Base-by-base conservation (phyloP, 2,797 vertebrate species). In the Mus caroli region DNA sequence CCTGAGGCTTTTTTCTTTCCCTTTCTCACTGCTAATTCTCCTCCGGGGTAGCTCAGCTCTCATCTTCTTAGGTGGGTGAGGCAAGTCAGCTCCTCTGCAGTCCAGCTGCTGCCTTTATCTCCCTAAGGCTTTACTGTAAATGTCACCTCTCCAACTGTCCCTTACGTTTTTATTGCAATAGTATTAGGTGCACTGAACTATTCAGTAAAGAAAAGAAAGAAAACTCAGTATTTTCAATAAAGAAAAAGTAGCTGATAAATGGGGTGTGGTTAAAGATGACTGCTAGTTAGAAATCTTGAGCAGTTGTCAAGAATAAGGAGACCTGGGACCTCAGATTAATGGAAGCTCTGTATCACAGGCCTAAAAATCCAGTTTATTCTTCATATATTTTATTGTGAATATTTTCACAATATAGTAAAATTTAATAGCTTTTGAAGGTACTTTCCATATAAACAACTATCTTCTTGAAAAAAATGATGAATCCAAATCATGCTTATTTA, bases 261-360 rank as follows among this genome's bases (percentile, higher is more conserved):
- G 92, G 83, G 6, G 64, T 97, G 92, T 31, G 26, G 75, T 93
- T 5, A 96, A 26, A 97, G 96, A 96, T 86, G 95, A 58, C 71
- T 75, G 85, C 88, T 95, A 93, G 82, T 24, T 97, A 84, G 88
- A 98, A 98, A 83, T 97, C 96, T 97, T 98, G 95, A 98, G 96
- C 82, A 90, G 17, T 73, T 88, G 84, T 94, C 97, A 98, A 97
- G 95, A 95, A 97, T 92, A 91, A 97, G 97, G 97, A 96, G 95
- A 97, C 69, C 91, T 43, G 97, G 97, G 97, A 98, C 97, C 98
- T 98, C 97, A 73, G 46, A 92, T 95, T 98, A 98, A 98, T 98
- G 98, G 98, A 99, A 99, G 98, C 98, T 99, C 98, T 99, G 98
- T 98, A 97, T 97, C 97, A 98, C 96, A 98, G 98, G 97, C 98